Percentiles rank a stretch among this genome's conserved stretches.
Evolutionary conservation across 2,888 invertebrate species (phyloP).

Genomic region (Tiliacea aurago): DNA sequence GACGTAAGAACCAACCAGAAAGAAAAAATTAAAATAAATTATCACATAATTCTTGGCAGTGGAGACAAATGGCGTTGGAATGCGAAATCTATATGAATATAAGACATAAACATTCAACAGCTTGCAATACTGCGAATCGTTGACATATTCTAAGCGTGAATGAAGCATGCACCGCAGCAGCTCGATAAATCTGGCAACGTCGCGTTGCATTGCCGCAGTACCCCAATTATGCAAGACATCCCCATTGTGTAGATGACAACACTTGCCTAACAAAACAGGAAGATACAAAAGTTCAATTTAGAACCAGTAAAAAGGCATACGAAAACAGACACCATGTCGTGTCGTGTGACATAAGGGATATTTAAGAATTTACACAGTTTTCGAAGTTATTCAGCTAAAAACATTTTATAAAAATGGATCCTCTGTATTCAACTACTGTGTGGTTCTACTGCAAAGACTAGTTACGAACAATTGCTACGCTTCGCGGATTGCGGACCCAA

Average conservation of each 20-base stretch:
- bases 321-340: background rate
- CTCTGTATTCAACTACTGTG: conserved; percentile 1
- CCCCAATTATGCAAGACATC: conserved; percentile 37
- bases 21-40: background rate
- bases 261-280: background rate
- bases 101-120: background rate
- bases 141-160: conserved; percentile 6
- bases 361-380: background rate
- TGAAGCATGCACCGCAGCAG: conserved; percentile 1
- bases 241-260: background rate
- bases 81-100: background rate
- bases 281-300: conserved; percentile 6
- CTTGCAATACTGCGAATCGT: background rate
- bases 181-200: conserved; percentile 44
- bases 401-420: background rate
- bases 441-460: background rate
- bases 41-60: background rate
- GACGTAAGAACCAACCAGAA: background rate
- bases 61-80: background rate
- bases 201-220: conserved; percentile 28
- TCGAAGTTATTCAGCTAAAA: background rate
- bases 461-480: conserved; percentile 41
- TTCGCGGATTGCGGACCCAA: conserved; percentile 12
- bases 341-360: background rate
- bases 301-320: background rate